phyloP scores from a whole-genome alignment of 2,888 invertebrate genomes.

The Siphlonurus alternatus region DNA sequence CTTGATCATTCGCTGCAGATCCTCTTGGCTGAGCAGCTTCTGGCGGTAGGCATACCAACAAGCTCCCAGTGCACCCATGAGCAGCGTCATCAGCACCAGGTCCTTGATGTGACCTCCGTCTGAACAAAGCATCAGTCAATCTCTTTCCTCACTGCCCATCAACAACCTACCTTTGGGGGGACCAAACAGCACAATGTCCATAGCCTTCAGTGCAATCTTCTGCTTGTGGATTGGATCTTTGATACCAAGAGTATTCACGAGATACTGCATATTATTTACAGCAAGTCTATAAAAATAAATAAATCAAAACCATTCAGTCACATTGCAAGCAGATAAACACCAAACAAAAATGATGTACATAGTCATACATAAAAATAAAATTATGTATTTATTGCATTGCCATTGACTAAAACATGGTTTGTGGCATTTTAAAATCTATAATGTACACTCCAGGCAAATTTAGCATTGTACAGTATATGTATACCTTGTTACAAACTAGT shows the following conservation, averaged over 20 bases:
- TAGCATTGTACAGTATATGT: too few relatives aligned
- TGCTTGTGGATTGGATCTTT: slow-evolving; percentile 97
- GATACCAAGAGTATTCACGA: slow-evolving; percentile 76
- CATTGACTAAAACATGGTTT: too few relatives aligned
- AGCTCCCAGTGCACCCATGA: slow-evolving; percentile 71
- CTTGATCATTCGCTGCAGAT: slow-evolving; percentile 79
- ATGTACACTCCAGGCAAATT: too few relatives aligned
- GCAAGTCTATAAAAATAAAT: slow-evolving; percentile 52
- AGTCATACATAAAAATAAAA: too few relatives aligned
- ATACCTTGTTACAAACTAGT: too few relatives aligned
- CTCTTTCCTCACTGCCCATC: background rate
- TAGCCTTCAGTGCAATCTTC: slow-evolving; percentile 91
- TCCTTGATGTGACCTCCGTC: slow-evolving; percentile 76
- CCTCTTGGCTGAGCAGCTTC: slow-evolving; percentile 69
- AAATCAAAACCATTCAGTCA: slow-evolving; percentile 4
- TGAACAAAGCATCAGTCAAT: slow-evolving; percentile 26
- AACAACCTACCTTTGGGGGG: slow-evolving; percentile 76
- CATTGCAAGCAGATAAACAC: slow-evolving; percentile 9
- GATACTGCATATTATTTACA: slow-evolving; percentile 81
- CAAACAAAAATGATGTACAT: too few relatives aligned
- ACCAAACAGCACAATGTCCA: slow-evolving; percentile 97
- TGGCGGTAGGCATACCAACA: slow-evolving; percentile 86
- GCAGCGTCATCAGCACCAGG: slow-evolving; percentile 62
- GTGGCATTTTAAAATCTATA: too few relatives aligned
- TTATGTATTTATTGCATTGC: too few relatives aligned